Conservation (phyloP, 2,113 vertebrate genomes). For the Grus americana region DNA sequence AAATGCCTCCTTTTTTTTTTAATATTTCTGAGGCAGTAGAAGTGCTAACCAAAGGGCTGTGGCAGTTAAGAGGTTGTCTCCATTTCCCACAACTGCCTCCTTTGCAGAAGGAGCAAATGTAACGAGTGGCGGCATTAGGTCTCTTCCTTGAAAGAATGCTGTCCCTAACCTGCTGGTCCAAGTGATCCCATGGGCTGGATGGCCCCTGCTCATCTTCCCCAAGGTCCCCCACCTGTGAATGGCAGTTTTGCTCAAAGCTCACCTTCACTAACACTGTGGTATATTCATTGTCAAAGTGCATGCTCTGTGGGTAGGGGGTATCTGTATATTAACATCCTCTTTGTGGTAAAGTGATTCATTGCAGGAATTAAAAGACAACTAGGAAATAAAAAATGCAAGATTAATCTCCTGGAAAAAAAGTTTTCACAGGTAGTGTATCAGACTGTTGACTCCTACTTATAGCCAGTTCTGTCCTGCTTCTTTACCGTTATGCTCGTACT, state of each 20-base stretch:
- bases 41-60: background rate
- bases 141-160: background rate
- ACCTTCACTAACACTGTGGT: background rate
- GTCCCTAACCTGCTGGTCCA: rapidly evolving
- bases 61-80: background rate
- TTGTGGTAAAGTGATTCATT: background rate
- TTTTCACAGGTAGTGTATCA: background rate
- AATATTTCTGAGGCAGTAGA: background rate
- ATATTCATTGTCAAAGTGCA: background rate
- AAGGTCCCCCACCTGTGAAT: rapidly evolving
- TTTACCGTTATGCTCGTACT: background rate
- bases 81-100: rapidly evolving
- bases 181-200: background rate
- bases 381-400: background rate
- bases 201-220: background rate
- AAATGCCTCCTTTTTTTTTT: background rate
- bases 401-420: background rate
- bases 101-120: background rate
- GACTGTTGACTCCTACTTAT: background rate
- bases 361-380: background rate
- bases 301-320: background rate
- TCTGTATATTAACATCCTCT: background rate
- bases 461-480: background rate
- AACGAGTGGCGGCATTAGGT: rapidly evolving
- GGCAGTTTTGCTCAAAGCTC: background rate